Evolutionary conservation across 1,140 invertebrate species (phyloP), one percentile per base, ranked within the genome.

Genomic region (Euglossa dilemma): DNA sequence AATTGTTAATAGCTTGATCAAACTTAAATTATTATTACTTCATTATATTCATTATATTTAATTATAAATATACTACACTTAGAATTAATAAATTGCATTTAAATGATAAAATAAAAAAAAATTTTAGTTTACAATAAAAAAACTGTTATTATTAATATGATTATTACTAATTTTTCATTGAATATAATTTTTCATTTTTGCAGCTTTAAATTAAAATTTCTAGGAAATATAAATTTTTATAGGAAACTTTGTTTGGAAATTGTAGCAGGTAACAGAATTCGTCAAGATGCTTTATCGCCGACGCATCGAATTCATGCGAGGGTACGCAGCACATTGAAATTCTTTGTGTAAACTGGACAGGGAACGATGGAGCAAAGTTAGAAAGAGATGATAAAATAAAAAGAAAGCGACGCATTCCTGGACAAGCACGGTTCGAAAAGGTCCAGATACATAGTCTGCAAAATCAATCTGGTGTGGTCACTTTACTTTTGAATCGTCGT

Each of bases 221-320:
- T 8, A 14, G 50, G 11, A 25, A 7, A 50, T 69, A 14, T 20
- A 23, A n/a, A n/a, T 9, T 14, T 25, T 67, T 2, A n/a, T 9
- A 6, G 3, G 16, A 54, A 14, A 28, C 20, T 25, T n/a, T 14
- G 5, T 63, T 50, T 20, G 6, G 18, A 11, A 52, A 23, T 3
- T 54, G 14, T n/a, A 20, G 1, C 16, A 11, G 14, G 23, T 8
- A 52, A 23, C 16, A 61, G 11, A 45, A 43, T 2, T 0, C 23
- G 2, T n/a, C 9, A 23, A 52, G 18, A 18, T 7, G 4, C 64
- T 63, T 64, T 80, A 80, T 80, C 70, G 47, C 18, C 16, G 23
- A 25, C 47, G 43, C 12, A 74, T 80, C 57, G 7, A 80, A 80
- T 80, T 74, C 59, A 74, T 28, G 36, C 70, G 7, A 80, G 25